Evolutionary conservation across 2,113 vertebrate genomes (phyloP).

Genomic region (Spea multiplicata): DNA sequence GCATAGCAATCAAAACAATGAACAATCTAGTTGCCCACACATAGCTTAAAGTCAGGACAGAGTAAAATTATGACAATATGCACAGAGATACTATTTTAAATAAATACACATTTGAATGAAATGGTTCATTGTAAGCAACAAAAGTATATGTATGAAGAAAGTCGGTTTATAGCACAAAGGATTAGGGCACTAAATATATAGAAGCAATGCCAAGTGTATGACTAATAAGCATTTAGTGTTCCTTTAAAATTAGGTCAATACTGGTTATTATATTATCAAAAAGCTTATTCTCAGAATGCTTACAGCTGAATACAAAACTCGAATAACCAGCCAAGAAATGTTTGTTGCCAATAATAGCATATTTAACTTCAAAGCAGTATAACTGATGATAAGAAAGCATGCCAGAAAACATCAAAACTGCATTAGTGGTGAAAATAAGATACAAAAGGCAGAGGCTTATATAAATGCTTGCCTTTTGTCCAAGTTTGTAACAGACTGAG

Average conservation of each 20-base stretch:
- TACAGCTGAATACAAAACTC: slow-evolving; percentile 25
- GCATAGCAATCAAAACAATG: not conserved
- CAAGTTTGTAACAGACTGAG: too few species aligned
- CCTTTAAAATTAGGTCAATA: slow-evolving; percentile 33
- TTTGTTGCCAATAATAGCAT: slow-evolving; percentile 38
- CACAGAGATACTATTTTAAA: slow-evolving; percentile 34
- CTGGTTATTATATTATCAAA: slow-evolving; percentile 33
- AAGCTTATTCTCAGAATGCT: slow-evolving; percentile 17
- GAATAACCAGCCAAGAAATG: slow-evolving; percentile 29
- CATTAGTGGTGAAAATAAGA: slow-evolving; percentile 4
- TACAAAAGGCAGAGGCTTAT: not conserved
- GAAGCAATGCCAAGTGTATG: slow-evolving; percentile 24
- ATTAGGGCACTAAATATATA: slow-evolving; percentile 24
- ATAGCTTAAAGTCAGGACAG: not conserved
- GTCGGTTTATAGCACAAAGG: slow-evolving; percentile 12
- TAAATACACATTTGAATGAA: slow-evolving; percentile 29
- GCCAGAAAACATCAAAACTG: slow-evolving; percentile 11
- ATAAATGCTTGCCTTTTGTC: too few species aligned
- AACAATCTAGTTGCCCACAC: slow-evolving; percentile 1
- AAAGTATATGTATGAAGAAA: slow-evolving; percentile 8
- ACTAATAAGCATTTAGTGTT: slow-evolving; percentile 22
- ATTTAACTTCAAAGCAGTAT: slow-evolving; percentile 20
- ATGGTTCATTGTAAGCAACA: slow-evolving; percentile 21
- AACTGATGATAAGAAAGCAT: slow-evolving; percentile 11
- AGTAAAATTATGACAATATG: slow-evolving; percentile 20